Conservation (phyloP, 2,888 invertebrate species). For the Gisinianus flammeolus region DNA sequence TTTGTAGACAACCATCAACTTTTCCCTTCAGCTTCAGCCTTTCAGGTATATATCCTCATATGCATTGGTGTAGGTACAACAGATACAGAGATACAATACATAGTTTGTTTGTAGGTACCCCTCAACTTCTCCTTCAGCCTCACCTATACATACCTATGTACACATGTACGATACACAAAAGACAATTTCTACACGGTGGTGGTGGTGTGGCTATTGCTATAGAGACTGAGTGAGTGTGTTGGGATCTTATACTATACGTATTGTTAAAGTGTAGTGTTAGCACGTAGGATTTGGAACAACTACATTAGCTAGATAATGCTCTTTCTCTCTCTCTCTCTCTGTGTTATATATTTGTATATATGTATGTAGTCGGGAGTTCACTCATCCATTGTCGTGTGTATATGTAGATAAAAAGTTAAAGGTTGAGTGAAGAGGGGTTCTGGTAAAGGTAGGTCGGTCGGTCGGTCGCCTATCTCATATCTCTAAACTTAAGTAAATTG, state of each 20-base stretch:
- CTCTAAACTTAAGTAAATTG: background rate
- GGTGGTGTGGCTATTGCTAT: too few relatives aligned
- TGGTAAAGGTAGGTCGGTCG: background rate
- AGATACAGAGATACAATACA: background rate
- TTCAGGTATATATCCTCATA: slow-evolving; percentile 1
- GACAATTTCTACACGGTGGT: slow-evolving; percentile 4
- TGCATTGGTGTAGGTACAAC: too few relatives aligned
- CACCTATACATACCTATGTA: background rate
- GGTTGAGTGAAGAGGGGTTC: background rate
- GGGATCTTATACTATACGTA: background rate
- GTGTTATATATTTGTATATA: background rate
- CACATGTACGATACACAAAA: background rate
- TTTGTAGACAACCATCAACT: background rate
- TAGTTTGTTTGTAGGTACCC: background rate
- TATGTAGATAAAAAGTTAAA: background rate
- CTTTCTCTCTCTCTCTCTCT: background rate
- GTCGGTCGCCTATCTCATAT: background rate
- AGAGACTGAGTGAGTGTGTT: background rate
- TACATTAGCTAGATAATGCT: background rate
- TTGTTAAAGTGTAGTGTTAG: background rate
- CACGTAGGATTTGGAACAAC: background rate
- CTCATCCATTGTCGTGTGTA: background rate
- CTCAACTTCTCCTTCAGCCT: background rate
- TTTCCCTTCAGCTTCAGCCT: slow-evolving; percentile 24
- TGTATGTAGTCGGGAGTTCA: background rate